A percentile compares a stretch with the other conserved stretches of the same genome.
Evolutionary conservation across 1,140 invertebrate species (phyloP).

Genomic region (Planococcus citri): DNA sequence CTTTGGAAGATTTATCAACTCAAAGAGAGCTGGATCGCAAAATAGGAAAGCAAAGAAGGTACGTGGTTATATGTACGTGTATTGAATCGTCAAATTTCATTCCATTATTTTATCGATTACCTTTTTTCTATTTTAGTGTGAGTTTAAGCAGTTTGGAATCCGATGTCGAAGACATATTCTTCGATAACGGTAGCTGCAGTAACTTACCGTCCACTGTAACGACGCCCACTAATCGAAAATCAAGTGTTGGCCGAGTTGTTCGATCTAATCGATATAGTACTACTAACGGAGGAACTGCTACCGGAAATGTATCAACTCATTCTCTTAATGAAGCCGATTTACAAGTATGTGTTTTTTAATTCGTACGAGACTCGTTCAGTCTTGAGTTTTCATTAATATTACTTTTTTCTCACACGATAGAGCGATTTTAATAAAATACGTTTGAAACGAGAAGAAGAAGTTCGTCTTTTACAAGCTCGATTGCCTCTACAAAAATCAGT

Average conservation of each 20-base stretch:
- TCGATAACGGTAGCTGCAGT: slow-evolving; percentile 33
- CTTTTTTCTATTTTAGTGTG: slow-evolving; percentile 38
- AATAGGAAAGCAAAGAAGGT: slow-evolving; percentile 42
- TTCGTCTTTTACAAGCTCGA: slow-evolving; percentile 50
- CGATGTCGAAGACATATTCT: slow-evolving; percentile 47
- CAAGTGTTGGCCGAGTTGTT: slow-evolving; percentile 32
- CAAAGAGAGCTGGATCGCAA: slow-evolving; percentile 36
- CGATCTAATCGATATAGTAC: slow-evolving; percentile 21
- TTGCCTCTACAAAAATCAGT: slow-evolving; percentile 79
- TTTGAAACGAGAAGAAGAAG: slow-evolving; percentile 45
- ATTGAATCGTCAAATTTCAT: not conserved
- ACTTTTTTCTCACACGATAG: slow-evolving; percentile 31
- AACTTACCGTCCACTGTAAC: not conserved
- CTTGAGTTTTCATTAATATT: not conserved
- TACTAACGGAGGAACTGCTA: slow-evolving; percentile 28
- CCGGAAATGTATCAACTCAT: slow-evolving; percentile 61
- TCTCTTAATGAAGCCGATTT: slow-evolving; percentile 73
- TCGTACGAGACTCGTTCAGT: not conserved
- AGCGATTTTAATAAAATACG: slow-evolving; percentile 47
- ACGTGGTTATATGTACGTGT: slow-evolving; percentile 15
- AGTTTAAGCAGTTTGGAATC: slow-evolving; percentile 62
- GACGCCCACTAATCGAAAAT: slow-evolving; percentile 33
- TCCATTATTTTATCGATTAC: not conserved
- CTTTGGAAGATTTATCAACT: slow-evolving; percentile 46
- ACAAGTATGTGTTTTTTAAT: slow-evolving; percentile 39